Percentiles rank a stretch among this genome's conserved stretches.
These are phyloP conservation scores for Ecdyonurus torrentis DNA, from an alignment of 2,888 invertebrate species.

Conservation along the genomic window DNA sequence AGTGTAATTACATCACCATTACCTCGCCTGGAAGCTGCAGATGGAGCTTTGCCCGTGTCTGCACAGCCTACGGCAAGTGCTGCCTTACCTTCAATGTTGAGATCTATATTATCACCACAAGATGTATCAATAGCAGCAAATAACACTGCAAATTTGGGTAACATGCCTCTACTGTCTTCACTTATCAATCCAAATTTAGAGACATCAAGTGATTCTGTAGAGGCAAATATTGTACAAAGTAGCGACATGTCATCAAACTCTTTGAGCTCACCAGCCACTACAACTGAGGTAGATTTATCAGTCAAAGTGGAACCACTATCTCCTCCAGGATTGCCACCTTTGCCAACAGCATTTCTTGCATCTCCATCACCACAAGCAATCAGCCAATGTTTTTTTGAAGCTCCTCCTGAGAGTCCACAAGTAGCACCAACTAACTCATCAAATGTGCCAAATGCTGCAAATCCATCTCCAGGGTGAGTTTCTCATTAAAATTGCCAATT, in stretches of 20 bases:
- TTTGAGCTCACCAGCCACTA: background rate
- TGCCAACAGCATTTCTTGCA: constrained; percentile 17
- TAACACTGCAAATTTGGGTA: background rate
- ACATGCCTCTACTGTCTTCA: constrained; percentile 12
- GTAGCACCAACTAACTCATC: too few species aligned
- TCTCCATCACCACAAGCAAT: constrained; percentile 14
- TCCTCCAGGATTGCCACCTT: background rate
- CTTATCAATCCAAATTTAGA: constrained; percentile 10
- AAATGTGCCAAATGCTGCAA: too few species aligned
- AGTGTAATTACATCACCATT: constrained; percentile 9
- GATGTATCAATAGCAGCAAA: background rate
- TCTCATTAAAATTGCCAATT: too few species aligned
- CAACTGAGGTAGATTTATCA: background rate
- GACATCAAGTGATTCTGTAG: background rate
- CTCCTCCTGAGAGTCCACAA: background rate
- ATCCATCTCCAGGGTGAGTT: too few species aligned
- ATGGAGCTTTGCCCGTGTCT: background rate
- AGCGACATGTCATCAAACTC: background rate
- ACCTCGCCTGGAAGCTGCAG: background rate
- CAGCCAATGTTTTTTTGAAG: background rate
- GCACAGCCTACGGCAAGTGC: background rate
- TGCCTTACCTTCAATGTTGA: background rate
- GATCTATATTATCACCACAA: background rate
- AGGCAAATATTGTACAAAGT: background rate
- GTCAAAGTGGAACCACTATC: background rate